Base-by-base conservation (phyloP, 1,140 invertebrate genomes). In the Triops cancriformis region DNA sequence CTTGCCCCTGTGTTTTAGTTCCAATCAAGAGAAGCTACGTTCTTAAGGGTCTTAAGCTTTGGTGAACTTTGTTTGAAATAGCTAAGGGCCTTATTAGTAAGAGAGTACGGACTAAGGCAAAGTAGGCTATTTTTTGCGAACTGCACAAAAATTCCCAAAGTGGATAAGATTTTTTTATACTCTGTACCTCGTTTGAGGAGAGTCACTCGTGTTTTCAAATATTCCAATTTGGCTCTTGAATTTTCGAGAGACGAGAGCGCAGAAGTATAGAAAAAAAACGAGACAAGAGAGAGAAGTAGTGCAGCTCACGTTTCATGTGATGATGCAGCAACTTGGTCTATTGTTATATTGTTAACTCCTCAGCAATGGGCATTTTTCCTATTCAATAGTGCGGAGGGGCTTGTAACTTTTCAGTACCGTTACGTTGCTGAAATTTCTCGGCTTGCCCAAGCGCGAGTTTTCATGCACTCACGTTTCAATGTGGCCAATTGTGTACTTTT, bases 291-390 rank as follows among this genome's bases (percentile, higher is more conserved):
- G n/a, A 64, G 51, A n/a, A 23, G 51, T 64, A 64, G 51, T 64
- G 18, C 51, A 64, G 51, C 23, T 64, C 51, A 64, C 51, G 51
- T 64, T 64, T 64, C 51, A 64, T 64, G 51, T n/a, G 51, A 64
- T 64, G 51, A 64, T 64, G 51, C 51, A 64, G 51, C 51, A 64
- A 64, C 14, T 23, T 18, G 51, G 14, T n/a, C 51, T 23, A 64
- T 64, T 64, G 51, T 64, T 64, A 64, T 23, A 64, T 64, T 64
- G 51, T 64, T 64, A 64, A 11, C 51, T 64, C 14, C 51, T 23
- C 18, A 64, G 51, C 51, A 64, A 64, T 64, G 51, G 51, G 51
- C 51, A 23, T 64, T 64, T 37, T 64, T 18, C 14, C 51, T 64
- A n/a, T 64, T 64, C 51, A 64, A 23, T 64, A 64, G 23, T 64